These are phyloP conservation scores for Arizona elegans DNA, from an alignment of 2,113 vertebrate genomes.

Conservation along the genomic window DNA sequence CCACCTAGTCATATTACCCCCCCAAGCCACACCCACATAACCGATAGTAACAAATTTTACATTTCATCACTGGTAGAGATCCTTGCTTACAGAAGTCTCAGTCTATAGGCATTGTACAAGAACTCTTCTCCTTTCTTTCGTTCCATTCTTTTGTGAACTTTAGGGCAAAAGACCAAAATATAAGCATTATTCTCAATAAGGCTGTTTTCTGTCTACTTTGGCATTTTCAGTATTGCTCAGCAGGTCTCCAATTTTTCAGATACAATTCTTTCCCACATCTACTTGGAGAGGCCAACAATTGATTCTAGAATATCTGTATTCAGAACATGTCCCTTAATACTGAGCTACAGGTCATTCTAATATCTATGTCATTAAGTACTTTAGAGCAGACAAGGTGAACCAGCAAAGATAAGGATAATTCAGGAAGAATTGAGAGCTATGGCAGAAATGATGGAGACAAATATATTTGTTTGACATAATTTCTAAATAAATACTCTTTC, in stretches of 20 bases:
- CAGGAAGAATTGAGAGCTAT: not conserved
- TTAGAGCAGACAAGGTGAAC: not conserved
- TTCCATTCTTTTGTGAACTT: not conserved
- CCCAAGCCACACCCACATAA: too few species aligned
- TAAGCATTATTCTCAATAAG: not conserved
- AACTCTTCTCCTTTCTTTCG: not conserved
- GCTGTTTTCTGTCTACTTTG: not conserved
- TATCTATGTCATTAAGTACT: not conserved
- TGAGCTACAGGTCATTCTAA: not conserved
- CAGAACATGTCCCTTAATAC: not conserved
- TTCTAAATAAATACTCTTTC: not conserved
- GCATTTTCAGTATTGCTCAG: not conserved
- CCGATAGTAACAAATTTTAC: too few species aligned
- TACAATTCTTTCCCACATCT: not conserved
- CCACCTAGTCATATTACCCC: too few species aligned
- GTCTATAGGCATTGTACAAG: not conserved
- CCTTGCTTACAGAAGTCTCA: not conserved
- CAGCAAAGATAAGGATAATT: not conserved
- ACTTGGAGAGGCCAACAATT: not conserved
- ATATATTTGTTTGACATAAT: not conserved
- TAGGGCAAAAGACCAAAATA: not conserved
- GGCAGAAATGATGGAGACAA: not conserved
- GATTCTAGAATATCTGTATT: not conserved
- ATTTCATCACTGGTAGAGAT: not conserved
- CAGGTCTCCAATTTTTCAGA: not conserved